Evolutionary conservation across 2,113 vertebrate species (phyloP), one percentile per base, ranked within the genome.

Genomic region (Passer montanus): DNA sequence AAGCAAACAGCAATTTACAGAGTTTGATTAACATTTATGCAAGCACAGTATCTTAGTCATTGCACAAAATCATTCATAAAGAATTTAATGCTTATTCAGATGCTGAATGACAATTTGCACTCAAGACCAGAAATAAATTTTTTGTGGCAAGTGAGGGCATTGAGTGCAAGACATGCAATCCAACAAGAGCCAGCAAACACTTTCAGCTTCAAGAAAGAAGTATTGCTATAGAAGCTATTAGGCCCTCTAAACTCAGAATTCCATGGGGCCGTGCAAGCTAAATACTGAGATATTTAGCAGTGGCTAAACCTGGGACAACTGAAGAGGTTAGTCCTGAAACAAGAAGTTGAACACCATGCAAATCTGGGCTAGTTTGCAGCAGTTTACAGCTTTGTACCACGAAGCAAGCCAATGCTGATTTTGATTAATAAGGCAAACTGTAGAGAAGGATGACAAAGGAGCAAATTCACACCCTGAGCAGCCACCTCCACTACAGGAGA

Each of bases 1-100:
- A 97, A 97, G 79, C 70, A 98, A 81, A 93, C 82, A 93, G 49
- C 64, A 95, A 43, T 82, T 95, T 76, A 97, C 90, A 97, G 88
- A 94, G 66, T 72, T 77, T 80, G 74, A 81, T 69, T 94, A 94
- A 84, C 69, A 84, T 69, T 63, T 90, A 91, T 76, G 78, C 69
- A 93, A 89, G 90, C 84, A 87, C 28, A 93, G n/a, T 66, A 84
- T 95, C 77, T 89, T 62, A 90, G 70, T 93, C 63, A 94, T 81
- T n/a, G 72, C 91, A 96, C 64, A 89, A 81, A 82, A 75, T 69
- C 81, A 81, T 88, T 82, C 70, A 68, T 52, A 56, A 89, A 77
- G 52, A 95, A 64, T 59, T 87, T 47, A 81, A 41, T 90, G 59
- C 77, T 72, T 75, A 81, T 62, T 84, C 72, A 91, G 72, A 49